Base-by-base conservation (phyloP, 2,888 invertebrate species). In the Pandemis heparana region DNA sequence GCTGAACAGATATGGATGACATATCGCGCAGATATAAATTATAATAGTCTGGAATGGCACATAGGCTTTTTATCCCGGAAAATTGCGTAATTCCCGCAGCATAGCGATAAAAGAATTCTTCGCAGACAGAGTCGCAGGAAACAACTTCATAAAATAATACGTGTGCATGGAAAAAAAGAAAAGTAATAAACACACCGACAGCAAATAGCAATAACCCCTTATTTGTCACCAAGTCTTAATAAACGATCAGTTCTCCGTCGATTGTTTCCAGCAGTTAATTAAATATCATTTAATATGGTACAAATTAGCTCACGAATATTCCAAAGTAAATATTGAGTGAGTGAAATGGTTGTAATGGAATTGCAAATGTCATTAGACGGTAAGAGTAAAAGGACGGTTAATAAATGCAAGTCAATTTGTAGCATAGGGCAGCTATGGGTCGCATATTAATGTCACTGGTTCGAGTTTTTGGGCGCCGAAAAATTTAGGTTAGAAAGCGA, bases 341-440 rank as follows among this genome's bases (percentile, higher is more conserved):
- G 60, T 69, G 72, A 69, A 72, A 68, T 68, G 61, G 65, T 75
- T 69, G 65, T 74, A 64, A 74, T 70, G 65, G 75, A 72, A 75
- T 75, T 75, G 75, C 75, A 75, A 71, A 75, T 75, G 69, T 71
- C 75, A 75, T 75, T 74, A 74, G 74, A 70, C 43, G 64, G 51
- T 63, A 9, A 51, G 60, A 61, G 74, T 69, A 69, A 74, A 74
- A 65, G 73, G 60, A 60, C 60, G 51, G 59, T 65, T 65, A 74
- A 74, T 74, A 70, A 70, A 70, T 70, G 64, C 74, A 69, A 65
- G 59, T 14, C 56, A 43, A 51, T 65, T 74, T 74, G 69, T 69
- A 74, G 41, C 43, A 60, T 41, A 9, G 63, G 68, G 38, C 56
- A 38, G 60, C 61, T 16, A 59, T 67, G 68, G 72, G 68, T 43